Evolutionary conservation across 2,888 invertebrate genomes (phyloP).

Genomic region (Chrysopilus asiliformis): DNA sequence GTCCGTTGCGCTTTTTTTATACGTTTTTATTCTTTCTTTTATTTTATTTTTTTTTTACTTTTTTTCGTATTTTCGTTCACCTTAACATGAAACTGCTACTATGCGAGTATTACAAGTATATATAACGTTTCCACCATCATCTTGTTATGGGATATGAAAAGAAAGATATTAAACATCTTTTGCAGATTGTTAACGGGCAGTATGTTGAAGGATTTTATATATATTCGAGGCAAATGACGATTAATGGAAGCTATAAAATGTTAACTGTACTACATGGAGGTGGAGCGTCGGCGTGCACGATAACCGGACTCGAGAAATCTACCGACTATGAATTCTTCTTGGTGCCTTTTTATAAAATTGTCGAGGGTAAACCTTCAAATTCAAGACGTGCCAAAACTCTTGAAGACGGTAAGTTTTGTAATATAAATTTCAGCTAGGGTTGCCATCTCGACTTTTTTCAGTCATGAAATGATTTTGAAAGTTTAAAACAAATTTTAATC

Average conservation of each 20-base stretch:
- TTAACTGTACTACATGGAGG: constrained; percentile 61
- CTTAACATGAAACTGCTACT: constrained; percentile 1
- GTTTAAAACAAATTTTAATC: no score
- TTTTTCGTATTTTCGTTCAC: constrained; percentile 4
- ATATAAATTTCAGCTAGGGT: no score
- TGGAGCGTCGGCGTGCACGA: constrained; percentile 59
- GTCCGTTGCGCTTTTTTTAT: not conserved
- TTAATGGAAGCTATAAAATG: constrained; percentile 47
- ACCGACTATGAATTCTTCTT: constrained; percentile 85
- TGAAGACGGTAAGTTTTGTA: constrained; percentile 62
- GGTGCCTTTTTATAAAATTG: constrained; percentile 75
- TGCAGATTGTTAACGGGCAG: constrained; percentile 51
- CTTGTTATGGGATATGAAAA: not conserved
- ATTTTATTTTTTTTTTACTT: constrained; percentile 1
- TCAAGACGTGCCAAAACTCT: constrained; percentile 63
- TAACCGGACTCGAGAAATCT: constrained; percentile 66
- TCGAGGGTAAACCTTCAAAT: constrained; percentile 80
- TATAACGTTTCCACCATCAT: no score
- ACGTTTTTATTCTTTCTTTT: no score
- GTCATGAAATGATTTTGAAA: no score
- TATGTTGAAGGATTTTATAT: constrained; percentile 72
- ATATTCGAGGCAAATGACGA: constrained; percentile 51
- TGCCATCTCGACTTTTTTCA: no score
- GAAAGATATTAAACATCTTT: constrained; percentile 3
- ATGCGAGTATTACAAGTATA: no score